Percentiles rank a stretch among this genome's conserved stretches.
These are phyloP conservation scores for Bombus haemorrhoidalis DNA, from an alignment of 1,140 invertebrate species.

Conservation along the genomic window DNA sequence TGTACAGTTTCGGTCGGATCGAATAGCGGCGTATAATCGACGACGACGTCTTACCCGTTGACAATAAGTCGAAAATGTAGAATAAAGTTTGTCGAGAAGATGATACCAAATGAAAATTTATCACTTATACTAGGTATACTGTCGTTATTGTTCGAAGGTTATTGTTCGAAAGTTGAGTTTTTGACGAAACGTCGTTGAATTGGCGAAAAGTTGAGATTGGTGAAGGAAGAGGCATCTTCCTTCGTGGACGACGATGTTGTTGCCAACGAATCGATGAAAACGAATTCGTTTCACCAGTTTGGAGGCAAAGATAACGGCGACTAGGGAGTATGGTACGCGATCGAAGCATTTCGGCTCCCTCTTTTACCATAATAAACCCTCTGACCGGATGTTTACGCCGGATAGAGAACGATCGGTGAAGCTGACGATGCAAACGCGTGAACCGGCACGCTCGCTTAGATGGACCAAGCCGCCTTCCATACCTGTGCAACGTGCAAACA, in stretches of 20 bases:
- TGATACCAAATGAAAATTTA: too few relatives aligned
- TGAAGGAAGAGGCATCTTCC: background rate
- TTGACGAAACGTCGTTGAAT: too few relatives aligned
- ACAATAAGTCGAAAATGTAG: too few relatives aligned
- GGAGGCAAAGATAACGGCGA: background rate
- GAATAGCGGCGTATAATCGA: too few relatives aligned
- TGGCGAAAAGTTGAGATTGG: too few relatives aligned
- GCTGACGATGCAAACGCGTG: constrained; percentile 29
- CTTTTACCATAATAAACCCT: constrained; percentile 21
- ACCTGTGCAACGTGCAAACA: constrained; percentile 5
- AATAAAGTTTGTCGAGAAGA: too few relatives aligned
- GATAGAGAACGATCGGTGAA: constrained; percentile 13
- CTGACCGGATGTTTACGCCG: constrained; percentile 40
- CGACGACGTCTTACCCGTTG: too few relatives aligned
- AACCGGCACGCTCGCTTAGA: constrained; percentile 22
- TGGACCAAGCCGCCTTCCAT: background rate
- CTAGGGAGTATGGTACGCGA: background rate
- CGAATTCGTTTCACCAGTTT: background rate
- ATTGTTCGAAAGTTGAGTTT: too few relatives aligned
- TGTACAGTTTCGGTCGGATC: too few relatives aligned
- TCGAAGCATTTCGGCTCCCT: background rate
- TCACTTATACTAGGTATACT: too few relatives aligned
- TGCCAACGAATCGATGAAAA: too few relatives aligned
- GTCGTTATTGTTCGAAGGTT: too few relatives aligned
- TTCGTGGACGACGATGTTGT: background rate